These are phyloP conservation scores for Enteromius paludinosus DNA, from an alignment of 2,797 vertebrate species.

Conservation along the genomic window DNA sequence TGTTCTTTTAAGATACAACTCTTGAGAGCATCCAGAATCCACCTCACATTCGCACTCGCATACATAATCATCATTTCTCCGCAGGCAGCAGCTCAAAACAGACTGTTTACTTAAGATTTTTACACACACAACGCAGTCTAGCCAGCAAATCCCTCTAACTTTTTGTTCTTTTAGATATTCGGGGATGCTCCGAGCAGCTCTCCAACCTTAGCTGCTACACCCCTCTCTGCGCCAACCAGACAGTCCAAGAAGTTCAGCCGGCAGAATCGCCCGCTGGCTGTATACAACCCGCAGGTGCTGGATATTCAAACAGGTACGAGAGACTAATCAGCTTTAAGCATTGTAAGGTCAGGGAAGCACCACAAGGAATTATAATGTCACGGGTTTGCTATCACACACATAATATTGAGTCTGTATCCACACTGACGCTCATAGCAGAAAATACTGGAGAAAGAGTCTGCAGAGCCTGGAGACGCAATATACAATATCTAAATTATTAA, in stretches of 20 bases:
- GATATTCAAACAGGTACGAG: constrained; percentile 91
- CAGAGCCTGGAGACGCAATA: not conserved
- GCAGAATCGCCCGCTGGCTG: constrained; percentile 90
- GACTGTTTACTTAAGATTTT: constrained; percentile 1
- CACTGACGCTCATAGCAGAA: not conserved
- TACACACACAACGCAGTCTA: not conserved
- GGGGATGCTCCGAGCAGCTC: constrained; percentile 85
- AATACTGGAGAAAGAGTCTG: not conserved
- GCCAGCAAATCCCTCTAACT: constrained; percentile 5
- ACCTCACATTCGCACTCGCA: constrained; percentile 65
- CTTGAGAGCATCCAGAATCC: not conserved
- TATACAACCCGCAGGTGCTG: constrained; percentile 89
- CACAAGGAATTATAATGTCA: constrained; percentile 16
- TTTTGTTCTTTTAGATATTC: constrained; percentile 86
- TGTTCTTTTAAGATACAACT: not conserved
- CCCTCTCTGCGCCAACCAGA: constrained; percentile 87
- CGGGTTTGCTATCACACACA: not conserved
- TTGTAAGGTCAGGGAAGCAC: not conserved
- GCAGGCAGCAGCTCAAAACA: constrained; percentile 13
- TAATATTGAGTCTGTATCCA: not conserved
- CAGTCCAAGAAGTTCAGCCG: constrained; percentile 88
- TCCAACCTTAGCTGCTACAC: constrained; percentile 76
- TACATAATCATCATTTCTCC: constrained; percentile 47
- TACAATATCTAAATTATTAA: constrained; percentile 1
- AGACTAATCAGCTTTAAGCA: constrained; percentile 43